A percentile compares a stretch with the other conserved stretches of the same genome.
Evolutionary conservation across 2,888 invertebrate species (phyloP).

Genomic region (Pristionchus japonicus): DNA sequence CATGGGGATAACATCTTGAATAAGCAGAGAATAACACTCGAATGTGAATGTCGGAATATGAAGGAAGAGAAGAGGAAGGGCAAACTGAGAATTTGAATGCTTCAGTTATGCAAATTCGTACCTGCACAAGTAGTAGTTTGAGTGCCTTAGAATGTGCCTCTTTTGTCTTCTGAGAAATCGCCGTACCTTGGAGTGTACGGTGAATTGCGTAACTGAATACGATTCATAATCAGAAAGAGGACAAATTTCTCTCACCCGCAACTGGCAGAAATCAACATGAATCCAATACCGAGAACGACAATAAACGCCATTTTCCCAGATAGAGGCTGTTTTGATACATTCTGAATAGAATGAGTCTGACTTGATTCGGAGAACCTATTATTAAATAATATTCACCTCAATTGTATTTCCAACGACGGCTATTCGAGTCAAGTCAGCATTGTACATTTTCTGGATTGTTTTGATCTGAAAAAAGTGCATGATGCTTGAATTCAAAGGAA

Average conservation of each 20-base stretch:
- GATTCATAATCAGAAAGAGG: not conserved
- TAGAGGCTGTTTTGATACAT: not conserved
- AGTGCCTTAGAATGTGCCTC: not conserved
- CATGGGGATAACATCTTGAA: not conserved
- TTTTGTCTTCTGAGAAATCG: not conserved
- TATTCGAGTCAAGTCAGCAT: not conserved
- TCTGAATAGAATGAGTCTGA: not conserved
- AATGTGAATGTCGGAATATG: not conserved
- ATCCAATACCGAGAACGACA: not conserved
- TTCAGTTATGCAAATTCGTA: not conserved
- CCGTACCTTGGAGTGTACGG: not conserved
- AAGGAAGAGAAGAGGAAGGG: not conserved
- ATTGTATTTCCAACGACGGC: not conserved
- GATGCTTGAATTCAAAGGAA: not conserved
- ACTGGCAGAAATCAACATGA: not conserved
- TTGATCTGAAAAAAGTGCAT: not conserved
- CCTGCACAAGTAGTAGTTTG: not conserved
- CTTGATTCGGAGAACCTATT: not conserved
- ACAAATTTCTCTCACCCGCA: slow-evolving; percentile 10
- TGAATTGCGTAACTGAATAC: not conserved
- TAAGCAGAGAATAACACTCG: not conserved
- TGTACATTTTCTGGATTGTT: not conserved
- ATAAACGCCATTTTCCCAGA: not conserved
- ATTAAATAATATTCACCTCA: not conserved
- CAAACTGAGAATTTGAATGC: not conserved